Conservation (phyloP, 1,140 invertebrate genomes). For the Drosophila hydei region DNA sequence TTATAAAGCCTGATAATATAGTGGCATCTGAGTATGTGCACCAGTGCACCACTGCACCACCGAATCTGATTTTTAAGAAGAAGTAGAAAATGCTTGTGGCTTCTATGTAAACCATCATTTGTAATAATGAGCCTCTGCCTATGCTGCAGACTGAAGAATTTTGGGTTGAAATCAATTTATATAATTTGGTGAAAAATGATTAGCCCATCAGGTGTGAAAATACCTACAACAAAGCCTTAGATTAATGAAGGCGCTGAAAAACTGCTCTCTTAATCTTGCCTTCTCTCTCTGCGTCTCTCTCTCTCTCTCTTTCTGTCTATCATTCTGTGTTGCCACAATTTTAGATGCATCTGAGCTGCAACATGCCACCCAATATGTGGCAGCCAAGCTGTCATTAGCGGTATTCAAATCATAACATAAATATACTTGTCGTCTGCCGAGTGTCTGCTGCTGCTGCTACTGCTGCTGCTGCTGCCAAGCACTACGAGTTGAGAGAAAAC, state of each 20-base stretch:
- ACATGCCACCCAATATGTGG: conserved; percentile 55
- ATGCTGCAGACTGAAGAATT: conserved; percentile 21
- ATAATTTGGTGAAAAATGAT: conserved; percentile 44
- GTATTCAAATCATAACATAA: conserved; percentile 84
- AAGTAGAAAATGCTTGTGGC: not conserved
- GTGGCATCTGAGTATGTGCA: conserved; percentile 29
- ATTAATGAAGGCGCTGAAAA: conserved; percentile 61
- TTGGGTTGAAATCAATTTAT: conserved; percentile 46
- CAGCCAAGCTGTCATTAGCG: conserved; percentile 72
- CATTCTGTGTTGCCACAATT: conserved; percentile 2
- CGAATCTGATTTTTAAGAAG: not conserved
- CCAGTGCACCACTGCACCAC: not conserved
- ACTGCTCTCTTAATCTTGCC: not conserved
- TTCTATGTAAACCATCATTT: conserved; percentile 41
- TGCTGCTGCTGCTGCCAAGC: conserved; percentile 2
- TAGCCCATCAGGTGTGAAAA: conserved; percentile 70
- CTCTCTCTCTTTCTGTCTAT: not conserved
- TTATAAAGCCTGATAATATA: conserved; percentile 54
- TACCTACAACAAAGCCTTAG: conserved; percentile 64
- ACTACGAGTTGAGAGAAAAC: conserved; percentile 20
- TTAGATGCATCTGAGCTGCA: not conserved
- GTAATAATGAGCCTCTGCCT: conserved; percentile 48
- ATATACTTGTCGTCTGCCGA: conserved; percentile 82
- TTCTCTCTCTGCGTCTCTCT: too few relatives aligned
- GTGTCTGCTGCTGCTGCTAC: not conserved